Percentiles rank a stretch among this genome's conserved stretches.
Conservation (phyloP, 2,888 invertebrate species). For the Lasioglossum calceatum region DNA sequence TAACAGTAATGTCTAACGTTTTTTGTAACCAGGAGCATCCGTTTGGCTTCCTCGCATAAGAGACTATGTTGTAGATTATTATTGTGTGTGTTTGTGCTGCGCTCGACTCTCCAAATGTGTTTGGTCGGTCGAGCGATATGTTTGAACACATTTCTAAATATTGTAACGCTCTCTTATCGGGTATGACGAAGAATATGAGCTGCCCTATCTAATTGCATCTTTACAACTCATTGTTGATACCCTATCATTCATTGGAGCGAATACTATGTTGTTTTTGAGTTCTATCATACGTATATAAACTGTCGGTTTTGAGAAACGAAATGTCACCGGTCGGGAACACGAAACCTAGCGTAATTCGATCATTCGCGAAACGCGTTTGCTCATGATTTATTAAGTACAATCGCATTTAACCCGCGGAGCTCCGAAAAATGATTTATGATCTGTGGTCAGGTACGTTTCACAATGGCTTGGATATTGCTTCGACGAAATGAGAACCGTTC, state of each 20-base stretch:
- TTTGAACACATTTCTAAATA: slow-evolving; percentile 59
- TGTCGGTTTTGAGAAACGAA: slow-evolving; percentile 56
- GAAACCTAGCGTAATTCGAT: slow-evolving; percentile 58
- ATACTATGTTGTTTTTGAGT: slow-evolving; percentile 56
- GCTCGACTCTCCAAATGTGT: slow-evolving; percentile 52
- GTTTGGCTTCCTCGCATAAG: slow-evolving; percentile 57
- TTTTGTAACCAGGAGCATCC: slow-evolving; percentile 55
- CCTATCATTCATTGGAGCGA: slow-evolving; percentile 52
- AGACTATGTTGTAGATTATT: slow-evolving; percentile 62
- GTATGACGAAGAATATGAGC: slow-evolving; percentile 67
- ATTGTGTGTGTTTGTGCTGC: slow-evolving; percentile 55
- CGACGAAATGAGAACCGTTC: slow-evolving; percentile 30
- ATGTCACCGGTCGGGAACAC: slow-evolving; percentile 60
- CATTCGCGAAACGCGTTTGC: slow-evolving; percentile 62
- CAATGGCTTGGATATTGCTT: slow-evolving; percentile 17
- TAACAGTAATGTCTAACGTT: slow-evolving; percentile 36
- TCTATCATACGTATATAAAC: slow-evolving; percentile 44
- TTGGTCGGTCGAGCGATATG: slow-evolving; percentile 35
- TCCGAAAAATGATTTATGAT: slow-evolving; percentile 47
- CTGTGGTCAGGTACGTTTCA: slow-evolving; percentile 40
- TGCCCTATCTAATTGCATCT: slow-evolving; percentile 62
- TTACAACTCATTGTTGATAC: slow-evolving; percentile 62
- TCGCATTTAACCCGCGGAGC: slow-evolving; percentile 66
- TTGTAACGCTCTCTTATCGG: slow-evolving; percentile 70
- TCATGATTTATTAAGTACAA: slow-evolving; percentile 71